Percentiles rank a stretch among this genome's conserved stretches.
phyloP scores from a whole-genome alignment of 2,888 invertebrate species.

The Achlya flavicornis region DNA sequence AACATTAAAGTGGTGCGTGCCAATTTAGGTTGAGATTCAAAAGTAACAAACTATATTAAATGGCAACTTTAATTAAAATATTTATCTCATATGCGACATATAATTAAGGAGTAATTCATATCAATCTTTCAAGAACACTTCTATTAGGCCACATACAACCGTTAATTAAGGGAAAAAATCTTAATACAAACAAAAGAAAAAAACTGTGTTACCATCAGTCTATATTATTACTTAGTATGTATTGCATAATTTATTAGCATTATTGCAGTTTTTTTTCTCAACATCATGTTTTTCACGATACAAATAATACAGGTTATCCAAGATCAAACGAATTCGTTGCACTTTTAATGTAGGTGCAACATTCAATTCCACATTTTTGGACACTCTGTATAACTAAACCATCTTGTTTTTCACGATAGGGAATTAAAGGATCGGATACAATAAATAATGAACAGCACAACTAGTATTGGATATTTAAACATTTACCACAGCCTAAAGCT shows the following conservation, averaged over 20 bases:
- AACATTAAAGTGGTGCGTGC: neutral
- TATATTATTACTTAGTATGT: neutral
- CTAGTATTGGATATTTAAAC: constrained; percentile 20
- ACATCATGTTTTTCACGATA: too few relatives aligned
- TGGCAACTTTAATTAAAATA: neutral
- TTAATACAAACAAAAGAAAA: too few relatives aligned
- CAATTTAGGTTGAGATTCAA: neutral
- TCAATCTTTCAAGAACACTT: neutral
- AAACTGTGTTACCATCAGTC: constrained; percentile 9
- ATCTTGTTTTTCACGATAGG: neutral
- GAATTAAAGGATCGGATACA: neutral
- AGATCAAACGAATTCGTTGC: neutral
- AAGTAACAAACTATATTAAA: neutral
- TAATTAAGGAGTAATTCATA: neutral
- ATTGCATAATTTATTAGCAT: neutral
- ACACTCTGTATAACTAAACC: constrained; percentile 5
- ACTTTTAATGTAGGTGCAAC: neutral
- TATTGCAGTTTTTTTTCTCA: neutral
- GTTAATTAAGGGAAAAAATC: neutral
- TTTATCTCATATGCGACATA: neutral
- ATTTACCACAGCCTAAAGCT: constrained; percentile 31
- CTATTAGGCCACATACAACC: neutral
- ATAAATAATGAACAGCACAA: constrained; percentile 19
- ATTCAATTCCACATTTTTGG: neutral
- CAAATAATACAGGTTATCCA: constrained; percentile 7